phyloP scores from a whole-genome alignment of 2,888 invertebrate genomes.

The Penaeus monodon region DNA sequence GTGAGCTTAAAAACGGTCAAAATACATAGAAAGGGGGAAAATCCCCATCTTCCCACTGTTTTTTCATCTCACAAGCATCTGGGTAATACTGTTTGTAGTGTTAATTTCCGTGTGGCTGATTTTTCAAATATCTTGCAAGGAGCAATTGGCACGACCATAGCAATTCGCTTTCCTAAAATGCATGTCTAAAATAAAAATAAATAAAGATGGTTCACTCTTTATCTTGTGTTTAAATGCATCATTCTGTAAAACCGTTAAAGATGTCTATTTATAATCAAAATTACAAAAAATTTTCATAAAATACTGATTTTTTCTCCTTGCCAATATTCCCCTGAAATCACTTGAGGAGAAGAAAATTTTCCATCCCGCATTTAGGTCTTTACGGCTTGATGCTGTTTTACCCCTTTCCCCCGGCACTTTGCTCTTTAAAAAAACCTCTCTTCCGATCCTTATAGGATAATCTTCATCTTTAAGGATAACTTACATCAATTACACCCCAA shows the following conservation, averaged over 20 bases:
- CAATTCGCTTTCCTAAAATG: constrained; percentile 39
- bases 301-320: constrained; percentile 34
- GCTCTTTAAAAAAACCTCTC: constrained; percentile 89
- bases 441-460: constrained; percentile 73
- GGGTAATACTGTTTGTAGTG: constrained; percentile 83
- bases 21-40: constrained; percentile 83
- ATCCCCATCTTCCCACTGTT: constrained; percentile 88
- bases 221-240: no score
- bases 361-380: constrained; percentile 81
- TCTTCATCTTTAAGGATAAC: not conserved
- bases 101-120: constrained; percentile 86
- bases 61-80: constrained; percentile 82
- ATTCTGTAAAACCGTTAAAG: no score
- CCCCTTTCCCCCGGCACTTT: constrained; percentile 88
- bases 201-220: no score
- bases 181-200: not conserved
- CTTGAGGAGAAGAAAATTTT: constrained; percentile 73
- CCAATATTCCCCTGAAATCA: constrained; percentile 47
- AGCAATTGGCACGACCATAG: constrained; percentile 80
- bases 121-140: constrained; percentile 90
- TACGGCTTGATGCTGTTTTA: constrained; percentile 84
- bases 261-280: no score
- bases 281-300: no score
- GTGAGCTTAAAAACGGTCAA: constrained; percentile 81
- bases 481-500: no score